phyloP scores from a whole-genome alignment of 1,140 invertebrate genomes.

The Nymphalis io region DNA sequence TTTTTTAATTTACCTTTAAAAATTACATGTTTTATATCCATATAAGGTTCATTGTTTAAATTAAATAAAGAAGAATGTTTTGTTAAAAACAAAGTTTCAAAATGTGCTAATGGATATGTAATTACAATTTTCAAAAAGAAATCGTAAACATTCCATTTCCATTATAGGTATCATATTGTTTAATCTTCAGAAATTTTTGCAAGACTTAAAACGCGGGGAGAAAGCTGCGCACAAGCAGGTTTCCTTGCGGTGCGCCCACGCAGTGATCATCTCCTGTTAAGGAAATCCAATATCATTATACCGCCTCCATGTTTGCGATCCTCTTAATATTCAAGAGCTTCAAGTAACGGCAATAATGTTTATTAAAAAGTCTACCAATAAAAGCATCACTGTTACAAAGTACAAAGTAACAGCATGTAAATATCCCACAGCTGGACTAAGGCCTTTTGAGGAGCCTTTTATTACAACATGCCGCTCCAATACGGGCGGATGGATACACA shows the following conservation, averaged over 20 bases:
- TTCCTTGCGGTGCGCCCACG: conserved; percentile 20
- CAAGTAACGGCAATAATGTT: background rate
- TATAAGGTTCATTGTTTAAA: no score
- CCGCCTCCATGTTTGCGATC: conserved; percentile 12
- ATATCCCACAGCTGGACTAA: no score
- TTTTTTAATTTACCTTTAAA: no score
- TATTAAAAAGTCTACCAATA: no score
- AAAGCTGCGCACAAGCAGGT: conserved; percentile 21
- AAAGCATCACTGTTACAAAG: no score
- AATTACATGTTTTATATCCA: no score
- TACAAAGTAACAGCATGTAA: no score
- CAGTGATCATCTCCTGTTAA: conserved; percentile 16
- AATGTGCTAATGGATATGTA: background rate
- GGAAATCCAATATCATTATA: conserved; percentile 13
- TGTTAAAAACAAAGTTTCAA: conserved; percentile 1
- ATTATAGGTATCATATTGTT: background rate
- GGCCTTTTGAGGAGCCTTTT: no score
- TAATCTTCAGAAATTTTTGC: conserved; percentile 7
- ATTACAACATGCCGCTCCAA: no score
- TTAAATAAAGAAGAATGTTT: no score
- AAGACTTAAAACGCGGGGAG: conserved; percentile 15
- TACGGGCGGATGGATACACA: no score
- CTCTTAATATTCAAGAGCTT: conserved; percentile 3
- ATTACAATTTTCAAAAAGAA: background rate
- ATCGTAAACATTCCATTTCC: background rate